A percentile compares a stretch with the other conserved stretches of the same genome.
phyloP scores from a whole-genome alignment of 2,113 vertebrate species.

The Oxygymnocypris stewartii region DNA sequence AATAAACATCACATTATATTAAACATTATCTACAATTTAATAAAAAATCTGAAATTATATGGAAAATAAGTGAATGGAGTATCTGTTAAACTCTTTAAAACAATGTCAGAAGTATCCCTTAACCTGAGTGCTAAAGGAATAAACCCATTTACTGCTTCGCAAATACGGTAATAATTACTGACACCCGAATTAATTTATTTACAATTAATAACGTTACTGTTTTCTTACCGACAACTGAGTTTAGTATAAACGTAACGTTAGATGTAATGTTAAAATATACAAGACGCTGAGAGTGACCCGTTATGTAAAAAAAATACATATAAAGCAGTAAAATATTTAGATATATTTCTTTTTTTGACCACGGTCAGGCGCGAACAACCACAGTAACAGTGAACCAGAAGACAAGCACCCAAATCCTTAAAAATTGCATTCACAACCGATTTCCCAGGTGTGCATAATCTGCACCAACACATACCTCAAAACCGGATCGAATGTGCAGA shows the following conservation, averaged over 20 bases:
- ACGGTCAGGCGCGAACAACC: background rate
- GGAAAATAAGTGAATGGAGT: background rate
- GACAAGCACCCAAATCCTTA: background rate
- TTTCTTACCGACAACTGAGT: background rate
- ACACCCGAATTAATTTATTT: background rate
- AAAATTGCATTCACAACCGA: background rate
- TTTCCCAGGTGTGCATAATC: no score
- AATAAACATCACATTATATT: background rate
- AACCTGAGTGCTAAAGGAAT: background rate
- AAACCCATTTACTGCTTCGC: background rate
- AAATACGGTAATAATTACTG: background rate
- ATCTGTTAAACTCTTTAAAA: background rate
- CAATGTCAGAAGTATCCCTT: background rate
- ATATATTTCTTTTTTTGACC: background rate
- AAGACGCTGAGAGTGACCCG: background rate
- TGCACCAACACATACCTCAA: slow-evolving; percentile 28
- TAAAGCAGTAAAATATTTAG: background rate
- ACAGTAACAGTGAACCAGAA: background rate
- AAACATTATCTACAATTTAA: background rate
- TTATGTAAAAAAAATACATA: background rate
- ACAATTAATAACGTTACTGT: background rate
- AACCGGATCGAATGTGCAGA: background rate
- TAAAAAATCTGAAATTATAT: background rate
- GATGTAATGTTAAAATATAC: background rate
- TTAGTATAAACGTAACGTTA: background rate